phyloP scores from a whole-genome alignment of 2,113 vertebrate species.

The Myiagra hebetior region DNA sequence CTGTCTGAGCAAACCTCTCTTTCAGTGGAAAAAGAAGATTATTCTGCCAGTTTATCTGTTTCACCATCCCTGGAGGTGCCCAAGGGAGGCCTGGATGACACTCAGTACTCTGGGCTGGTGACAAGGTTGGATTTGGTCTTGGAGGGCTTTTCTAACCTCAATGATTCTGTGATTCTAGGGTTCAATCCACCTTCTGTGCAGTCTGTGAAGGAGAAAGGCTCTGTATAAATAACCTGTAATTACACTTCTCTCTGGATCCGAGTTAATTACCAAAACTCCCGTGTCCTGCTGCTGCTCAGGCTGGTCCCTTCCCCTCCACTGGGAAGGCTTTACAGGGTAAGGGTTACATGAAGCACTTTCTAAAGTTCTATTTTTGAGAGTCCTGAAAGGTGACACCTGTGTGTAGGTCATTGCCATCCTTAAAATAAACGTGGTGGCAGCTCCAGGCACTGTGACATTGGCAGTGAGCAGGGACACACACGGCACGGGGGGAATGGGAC shows the following conservation, averaged over 20 bases:
- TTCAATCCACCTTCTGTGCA: background rate
- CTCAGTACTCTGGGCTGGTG: background rate
- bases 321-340: background rate
- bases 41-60: background rate
- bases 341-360: background rate
- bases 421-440: background rate
- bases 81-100: background rate
- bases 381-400: conserved; percentile 11
- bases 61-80: background rate
- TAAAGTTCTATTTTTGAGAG: background rate
- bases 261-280: background rate
- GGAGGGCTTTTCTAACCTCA: background rate
- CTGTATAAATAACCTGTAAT: background rate
- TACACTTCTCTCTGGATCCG: background rate
- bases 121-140: background rate
- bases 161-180: background rate
- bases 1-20: background rate
- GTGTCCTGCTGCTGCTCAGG: background rate
- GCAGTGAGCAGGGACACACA: background rate
- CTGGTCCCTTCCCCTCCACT: background rate
- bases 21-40: background rate
- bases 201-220: background rate
- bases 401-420: background rate
- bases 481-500: background rate
- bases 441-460: background rate